phyloP scores from a whole-genome alignment of 2,888 invertebrate genomes.

The Chesias legatella region DNA sequence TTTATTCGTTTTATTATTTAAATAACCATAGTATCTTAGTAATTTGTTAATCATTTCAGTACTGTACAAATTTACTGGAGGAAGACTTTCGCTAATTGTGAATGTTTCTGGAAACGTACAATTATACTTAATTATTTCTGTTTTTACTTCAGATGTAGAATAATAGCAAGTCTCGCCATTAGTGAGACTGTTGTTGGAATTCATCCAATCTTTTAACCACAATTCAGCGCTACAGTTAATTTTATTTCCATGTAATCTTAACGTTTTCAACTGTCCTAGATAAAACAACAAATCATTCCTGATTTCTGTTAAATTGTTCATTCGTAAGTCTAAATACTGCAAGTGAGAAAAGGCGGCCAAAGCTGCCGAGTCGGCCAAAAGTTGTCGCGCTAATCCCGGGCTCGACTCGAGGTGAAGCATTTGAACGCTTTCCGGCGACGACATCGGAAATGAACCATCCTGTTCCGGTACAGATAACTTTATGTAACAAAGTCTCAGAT shows the following conservation, averaged over 20 bases:
- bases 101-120: conserved; percentile 75
- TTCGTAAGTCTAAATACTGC: conserved; percentile 85
- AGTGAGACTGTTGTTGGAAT: conserved; percentile 62
- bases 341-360: conserved; percentile 86
- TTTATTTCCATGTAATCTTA: conserved; percentile 85
- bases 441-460: conserved; percentile 85
- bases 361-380: conserved; percentile 86
- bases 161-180: conserved; percentile 69
- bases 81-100: conserved; percentile 72
- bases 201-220: conserved; percentile 86
- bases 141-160: conserved; percentile 64
- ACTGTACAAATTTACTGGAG: conserved; percentile 73
- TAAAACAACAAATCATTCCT: conserved; percentile 84
- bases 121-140: conserved; percentile 69
- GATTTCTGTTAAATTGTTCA: conserved; percentile 79
- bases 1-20: conserved; percentile 70
- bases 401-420: conserved; percentile 88
- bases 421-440: conserved; percentile 85
- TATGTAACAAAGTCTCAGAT: conserved; percentile 85
- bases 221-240: conserved; percentile 85
- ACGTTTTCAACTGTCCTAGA: conserved; percentile 83
- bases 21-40: conserved; percentile 68
- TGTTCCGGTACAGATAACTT: conserved; percentile 79
- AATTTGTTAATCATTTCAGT: conserved; percentile 77
- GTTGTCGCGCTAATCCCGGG: conserved; percentile 84